These are phyloP conservation scores for Anoplolepis gracilipes DNA, from an alignment of 1,140 invertebrate genomes.

Conservation along the genomic window DNA sequence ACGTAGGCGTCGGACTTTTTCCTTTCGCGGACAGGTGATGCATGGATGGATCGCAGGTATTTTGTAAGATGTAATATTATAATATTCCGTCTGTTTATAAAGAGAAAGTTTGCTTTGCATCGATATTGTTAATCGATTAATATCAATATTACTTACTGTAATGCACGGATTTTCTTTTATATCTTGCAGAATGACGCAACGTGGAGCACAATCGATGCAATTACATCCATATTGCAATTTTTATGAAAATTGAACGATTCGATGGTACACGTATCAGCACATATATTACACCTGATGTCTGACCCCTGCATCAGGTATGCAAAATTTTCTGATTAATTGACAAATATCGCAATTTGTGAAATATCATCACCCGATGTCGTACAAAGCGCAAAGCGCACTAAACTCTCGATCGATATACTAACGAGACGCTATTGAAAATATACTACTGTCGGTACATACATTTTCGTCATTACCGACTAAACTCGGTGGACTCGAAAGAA, in stretches of 20 bases:
- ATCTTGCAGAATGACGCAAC: neutral
- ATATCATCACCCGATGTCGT: neutral
- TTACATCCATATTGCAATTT: neutral
- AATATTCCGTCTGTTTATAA: neutral
- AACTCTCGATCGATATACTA: neutral
- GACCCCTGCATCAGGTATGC: conserved; percentile 16
- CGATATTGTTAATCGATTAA: neutral
- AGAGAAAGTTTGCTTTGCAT: neutral
- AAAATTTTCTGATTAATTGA: conserved; percentile 27
- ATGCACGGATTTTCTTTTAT: neutral
- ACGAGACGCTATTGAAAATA: neutral
- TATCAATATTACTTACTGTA: neutral
- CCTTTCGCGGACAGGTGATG: neutral
- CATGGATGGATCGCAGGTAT: neutral
- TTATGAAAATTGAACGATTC: neutral
- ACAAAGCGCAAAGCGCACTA: neutral
- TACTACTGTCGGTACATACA: neutral
- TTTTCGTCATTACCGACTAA: neutral
- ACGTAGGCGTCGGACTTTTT: neutral
- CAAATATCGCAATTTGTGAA: neutral
- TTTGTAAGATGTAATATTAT: neutral
- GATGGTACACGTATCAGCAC: neutral
- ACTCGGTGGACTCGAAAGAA: no score
- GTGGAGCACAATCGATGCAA: no score
- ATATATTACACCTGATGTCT: conserved; percentile 1